Conservation (phyloP, 1,140 invertebrate genomes). For the Drosophila miranda region DNA sequence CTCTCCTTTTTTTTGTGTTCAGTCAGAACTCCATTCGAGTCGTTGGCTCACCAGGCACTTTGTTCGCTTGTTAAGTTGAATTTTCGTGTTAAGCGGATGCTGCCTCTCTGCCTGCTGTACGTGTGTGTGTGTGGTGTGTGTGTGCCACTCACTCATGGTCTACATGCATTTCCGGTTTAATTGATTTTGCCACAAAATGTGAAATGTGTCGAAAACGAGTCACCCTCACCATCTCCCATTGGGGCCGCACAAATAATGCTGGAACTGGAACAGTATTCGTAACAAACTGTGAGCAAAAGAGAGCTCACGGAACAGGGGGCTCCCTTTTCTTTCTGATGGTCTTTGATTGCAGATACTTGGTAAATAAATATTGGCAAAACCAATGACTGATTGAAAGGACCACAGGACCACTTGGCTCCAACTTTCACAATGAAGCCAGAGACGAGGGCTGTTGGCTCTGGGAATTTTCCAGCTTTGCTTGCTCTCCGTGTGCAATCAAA, state of each 20-base stretch:
- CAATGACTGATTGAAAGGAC: conserved; percentile 67
- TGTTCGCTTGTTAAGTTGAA: conserved; percentile 74
- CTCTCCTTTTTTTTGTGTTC: conserved; percentile 27
- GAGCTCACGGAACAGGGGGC: too few species aligned
- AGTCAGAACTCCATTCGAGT: conserved; percentile 8
- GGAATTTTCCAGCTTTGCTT: conserved; percentile 33
- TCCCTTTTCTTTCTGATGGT: conserved; percentile 29
- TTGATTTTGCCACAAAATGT: conserved; percentile 79
- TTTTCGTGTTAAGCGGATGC: conserved; percentile 73
- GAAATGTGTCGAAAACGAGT: conserved; percentile 72
- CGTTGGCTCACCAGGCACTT: conserved; percentile 43
- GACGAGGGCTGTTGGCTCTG: conserved; percentile 13
- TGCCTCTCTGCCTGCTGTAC: conserved; percentile 33
- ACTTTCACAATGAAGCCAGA: conserved; percentile 23
- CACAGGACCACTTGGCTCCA: conserved; percentile 44
- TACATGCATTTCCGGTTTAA: conserved; percentile 78
- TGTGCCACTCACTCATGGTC: conserved; percentile 35
- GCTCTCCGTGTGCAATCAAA: conserved; percentile 36
- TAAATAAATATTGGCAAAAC: conserved; percentile 71
- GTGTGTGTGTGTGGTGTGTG: conserved; percentile 24
- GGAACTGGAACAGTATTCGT: not conserved
- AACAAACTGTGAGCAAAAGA: not conserved
- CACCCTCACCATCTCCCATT: not conserved
- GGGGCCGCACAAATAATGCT: conserved; percentile 21
- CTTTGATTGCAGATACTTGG: conserved; percentile 67